phyloP scores from a whole-genome alignment of 2,113 vertebrate species.

The Isichthys henryi region DNA sequence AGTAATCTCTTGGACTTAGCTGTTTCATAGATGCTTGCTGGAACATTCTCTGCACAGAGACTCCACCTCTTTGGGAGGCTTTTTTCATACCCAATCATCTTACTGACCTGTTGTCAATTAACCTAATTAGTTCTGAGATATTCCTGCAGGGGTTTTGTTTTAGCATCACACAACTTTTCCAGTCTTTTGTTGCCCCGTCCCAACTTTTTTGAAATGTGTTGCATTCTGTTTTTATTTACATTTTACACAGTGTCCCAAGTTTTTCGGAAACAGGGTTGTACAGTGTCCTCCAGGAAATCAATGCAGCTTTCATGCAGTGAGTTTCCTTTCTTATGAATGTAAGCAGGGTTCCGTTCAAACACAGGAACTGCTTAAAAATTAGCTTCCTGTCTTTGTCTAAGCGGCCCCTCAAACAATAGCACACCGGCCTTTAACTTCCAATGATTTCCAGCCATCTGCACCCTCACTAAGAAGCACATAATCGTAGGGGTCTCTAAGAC shows the following conservation, averaged over 20 bases:
- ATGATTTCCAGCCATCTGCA: background rate
- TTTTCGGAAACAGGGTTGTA: background rate
- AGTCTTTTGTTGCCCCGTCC: no score
- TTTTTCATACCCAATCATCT: background rate
- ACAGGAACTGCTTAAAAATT: background rate
- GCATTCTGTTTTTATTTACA: background rate
- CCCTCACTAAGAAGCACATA: background rate
- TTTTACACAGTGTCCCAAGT: background rate
- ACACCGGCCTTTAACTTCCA: background rate
- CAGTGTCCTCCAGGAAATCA: background rate
- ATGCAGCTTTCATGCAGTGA: background rate
- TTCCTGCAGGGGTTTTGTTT: no score
- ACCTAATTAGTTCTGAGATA: no score
- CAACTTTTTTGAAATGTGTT: no score
- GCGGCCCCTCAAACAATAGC: background rate
- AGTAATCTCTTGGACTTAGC: background rate
- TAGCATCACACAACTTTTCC: no score
- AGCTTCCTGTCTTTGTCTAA: background rate
- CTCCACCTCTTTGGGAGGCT: background rate
- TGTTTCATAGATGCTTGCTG: background rate
- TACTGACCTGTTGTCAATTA: background rate
- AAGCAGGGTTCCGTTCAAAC: background rate
- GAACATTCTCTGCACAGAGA: background rate
- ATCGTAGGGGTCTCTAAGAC: constrained; percentile 29
- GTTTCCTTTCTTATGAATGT: background rate